Evolutionary conservation across 2,888 invertebrate genomes (phyloP).

Genomic region (Resseliella maxima): DNA sequence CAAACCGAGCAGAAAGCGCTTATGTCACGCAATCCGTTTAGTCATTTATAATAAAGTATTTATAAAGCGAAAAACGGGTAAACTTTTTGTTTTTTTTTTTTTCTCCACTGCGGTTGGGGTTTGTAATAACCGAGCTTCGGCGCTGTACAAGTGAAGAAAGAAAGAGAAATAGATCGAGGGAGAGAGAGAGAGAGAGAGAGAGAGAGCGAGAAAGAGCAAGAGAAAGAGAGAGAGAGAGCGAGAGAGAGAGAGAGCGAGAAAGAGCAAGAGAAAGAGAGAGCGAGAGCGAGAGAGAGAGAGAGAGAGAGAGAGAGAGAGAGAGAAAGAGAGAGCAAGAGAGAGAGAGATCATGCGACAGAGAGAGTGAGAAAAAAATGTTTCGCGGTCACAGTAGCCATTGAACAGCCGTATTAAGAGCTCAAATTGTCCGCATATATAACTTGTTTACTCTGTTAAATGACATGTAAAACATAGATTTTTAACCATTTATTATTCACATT

Average conservation of each 20-base stretch:
- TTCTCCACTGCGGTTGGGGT: no score
- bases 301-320: not conserved
- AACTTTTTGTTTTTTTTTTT: not conserved
- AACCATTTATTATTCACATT: slow-evolving; percentile 47
- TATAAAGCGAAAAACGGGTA: slow-evolving; percentile 41
- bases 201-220: no score
- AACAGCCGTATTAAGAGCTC: not conserved
- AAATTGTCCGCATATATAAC: slow-evolving; percentile 31
- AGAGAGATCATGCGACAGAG: no score
- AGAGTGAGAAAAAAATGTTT: no score
- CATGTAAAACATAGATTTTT: slow-evolving; percentile 54
- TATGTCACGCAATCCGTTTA: slow-evolving; percentile 46
- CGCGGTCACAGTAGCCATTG: not conserved
- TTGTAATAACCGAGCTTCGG: not conserved
- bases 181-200: not conserved
- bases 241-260: no score
- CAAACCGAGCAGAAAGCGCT: not conserved
- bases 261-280: not conserved
- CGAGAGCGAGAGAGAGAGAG: not conserved
- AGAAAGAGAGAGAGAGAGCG: not conserved
- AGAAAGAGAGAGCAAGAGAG: not conserved
- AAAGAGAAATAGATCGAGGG: no score
- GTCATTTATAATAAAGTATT: slow-evolving; percentile 53
- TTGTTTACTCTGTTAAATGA: slow-evolving; percentile 37
- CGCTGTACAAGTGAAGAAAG: not conserved